phyloP scores from a whole-genome alignment of 2,888 invertebrate genomes.

The Spisula subtruncata region DNA sequence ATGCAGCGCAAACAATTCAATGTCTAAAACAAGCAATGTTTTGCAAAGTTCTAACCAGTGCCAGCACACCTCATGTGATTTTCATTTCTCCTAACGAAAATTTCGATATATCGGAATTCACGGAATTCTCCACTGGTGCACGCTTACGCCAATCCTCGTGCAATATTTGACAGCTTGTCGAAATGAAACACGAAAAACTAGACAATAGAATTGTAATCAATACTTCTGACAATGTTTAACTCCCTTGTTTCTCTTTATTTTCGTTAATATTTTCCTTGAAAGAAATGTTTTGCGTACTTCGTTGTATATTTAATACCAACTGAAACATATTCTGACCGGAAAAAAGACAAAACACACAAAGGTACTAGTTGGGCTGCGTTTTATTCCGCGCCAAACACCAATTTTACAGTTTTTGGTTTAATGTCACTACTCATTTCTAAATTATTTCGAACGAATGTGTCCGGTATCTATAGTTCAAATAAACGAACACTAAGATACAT shows the following conservation, averaged over 20 bases:
- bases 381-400: too few species aligned
- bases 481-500: too few species aligned
- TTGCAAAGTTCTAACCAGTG: background rate
- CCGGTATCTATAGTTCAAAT: too few species aligned
- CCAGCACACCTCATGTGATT: background rate
- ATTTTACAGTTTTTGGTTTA: too few species aligned
- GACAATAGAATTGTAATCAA: constrained; percentile 15
- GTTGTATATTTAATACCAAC: background rate
- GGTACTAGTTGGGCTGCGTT: background rate
- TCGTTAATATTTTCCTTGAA: background rate
- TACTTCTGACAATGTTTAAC: background rate
- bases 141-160: background rate
- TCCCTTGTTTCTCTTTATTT: constrained; percentile 7
- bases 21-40: too few species aligned
- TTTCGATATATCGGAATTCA: constrained; percentile 9
- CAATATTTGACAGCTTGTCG: constrained; percentile 13
- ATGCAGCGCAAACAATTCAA: too few species aligned
- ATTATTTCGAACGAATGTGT: too few species aligned
- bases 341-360: background rate
- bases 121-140: background rate
- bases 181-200: constrained; percentile 16
- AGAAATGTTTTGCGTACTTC: background rate
- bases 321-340: background rate
- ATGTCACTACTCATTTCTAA: too few species aligned
- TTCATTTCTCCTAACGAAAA: background rate